Base-by-base conservation (phyloP, 2,113 vertebrate species). In the Motacilla alba region DNA sequence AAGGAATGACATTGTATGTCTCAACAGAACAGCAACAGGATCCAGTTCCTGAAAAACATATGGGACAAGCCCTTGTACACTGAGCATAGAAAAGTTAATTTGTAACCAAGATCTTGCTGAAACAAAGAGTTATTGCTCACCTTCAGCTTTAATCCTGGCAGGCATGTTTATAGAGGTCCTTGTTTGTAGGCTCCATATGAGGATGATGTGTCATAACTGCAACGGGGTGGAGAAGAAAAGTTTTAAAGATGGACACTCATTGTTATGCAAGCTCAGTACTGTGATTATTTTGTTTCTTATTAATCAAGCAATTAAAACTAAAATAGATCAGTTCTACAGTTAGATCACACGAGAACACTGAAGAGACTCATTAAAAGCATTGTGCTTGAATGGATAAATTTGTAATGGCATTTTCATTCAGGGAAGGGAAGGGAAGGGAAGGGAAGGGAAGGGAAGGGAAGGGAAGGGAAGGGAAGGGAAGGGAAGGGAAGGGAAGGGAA, bases 41-140 rank as follows among this genome's bases (percentile, higher is more conserved):
- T 89, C 90, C 59, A 82, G 66, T 95, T 97, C 93, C 95, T 95
- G 95, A 82, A 94, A 91, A 52, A 44, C n/a, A 28, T 13, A 63
- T 58, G 63, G 75, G 81, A 52, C 53, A 80, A 89, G 64, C 39
- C 72, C 58, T 37, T 63, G 70, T 68, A 81, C 64, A 37, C 19
- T 60, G 37, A n/a, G 43, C 47, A 43, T 37, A 77, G 47, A 55
- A 74, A 91, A 92, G 96, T 97, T 96, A 96, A 97, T 96, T 83
- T 92, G 64, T 95, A 97, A 97, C 95, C 31, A 63, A 92, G 43
- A 63, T 49, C 86, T 92, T 69, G 72, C 62, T 83, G 80, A 92
- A 97, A 91, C 82, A 66, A 84, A 93, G 77, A 81, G 47, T 66
- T 91, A 83, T 13, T 47, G 78, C 87, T 94, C 50, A 87, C 94